A percentile compares a stretch with the other conserved stretches of the same genome.
phyloP scores from a whole-genome alignment of 2,888 invertebrate genomes.

The Adineta ricciae region DNA sequence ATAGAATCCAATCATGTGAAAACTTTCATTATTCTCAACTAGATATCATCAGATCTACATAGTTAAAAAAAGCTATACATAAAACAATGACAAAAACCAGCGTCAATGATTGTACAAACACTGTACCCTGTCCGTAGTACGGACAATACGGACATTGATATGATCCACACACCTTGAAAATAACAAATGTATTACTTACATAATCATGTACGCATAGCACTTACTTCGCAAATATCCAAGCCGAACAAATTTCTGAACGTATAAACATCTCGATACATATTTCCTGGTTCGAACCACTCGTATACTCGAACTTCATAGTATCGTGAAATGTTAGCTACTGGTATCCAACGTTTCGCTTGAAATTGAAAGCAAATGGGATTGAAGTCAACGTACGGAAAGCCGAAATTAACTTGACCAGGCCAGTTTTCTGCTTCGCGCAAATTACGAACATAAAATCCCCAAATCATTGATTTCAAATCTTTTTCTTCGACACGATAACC shows the following conservation, averaged over 20 bases:
- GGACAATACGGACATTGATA: constrained; percentile 51
- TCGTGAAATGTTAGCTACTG: constrained; percentile 88
- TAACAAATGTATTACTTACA: constrained; percentile 39
- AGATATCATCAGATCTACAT: not conserved
- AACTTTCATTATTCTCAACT: not conserved
- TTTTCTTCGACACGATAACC: constrained; percentile 33
- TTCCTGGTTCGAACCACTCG: constrained; percentile 90
- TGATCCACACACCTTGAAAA: constrained; percentile 49
- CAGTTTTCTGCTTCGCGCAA: constrained; percentile 31
- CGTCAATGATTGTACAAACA: not conserved
- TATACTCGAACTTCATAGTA: constrained; percentile 78
- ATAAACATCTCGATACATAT: constrained; percentile 37
- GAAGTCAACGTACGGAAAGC: constrained; percentile 60
- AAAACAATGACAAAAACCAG: not conserved
- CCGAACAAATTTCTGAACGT: constrained; percentile 41
- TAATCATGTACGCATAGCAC: constrained; percentile 34
- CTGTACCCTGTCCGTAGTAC: constrained; percentile 38
- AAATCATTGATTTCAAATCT: constrained; percentile 24
- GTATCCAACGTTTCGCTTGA: constrained; percentile 83
- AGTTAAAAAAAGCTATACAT: not conserved
- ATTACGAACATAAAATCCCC: not conserved
- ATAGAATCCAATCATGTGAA: not conserved
- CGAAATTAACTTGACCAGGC: constrained; percentile 27
- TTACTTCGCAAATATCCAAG: constrained; percentile 49
- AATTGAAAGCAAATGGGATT: constrained; percentile 76